Percentiles rank a stretch among this genome's conserved stretches.
Conservation (phyloP, 2,888 invertebrate genomes). For the Epiblema foenella region DNA sequence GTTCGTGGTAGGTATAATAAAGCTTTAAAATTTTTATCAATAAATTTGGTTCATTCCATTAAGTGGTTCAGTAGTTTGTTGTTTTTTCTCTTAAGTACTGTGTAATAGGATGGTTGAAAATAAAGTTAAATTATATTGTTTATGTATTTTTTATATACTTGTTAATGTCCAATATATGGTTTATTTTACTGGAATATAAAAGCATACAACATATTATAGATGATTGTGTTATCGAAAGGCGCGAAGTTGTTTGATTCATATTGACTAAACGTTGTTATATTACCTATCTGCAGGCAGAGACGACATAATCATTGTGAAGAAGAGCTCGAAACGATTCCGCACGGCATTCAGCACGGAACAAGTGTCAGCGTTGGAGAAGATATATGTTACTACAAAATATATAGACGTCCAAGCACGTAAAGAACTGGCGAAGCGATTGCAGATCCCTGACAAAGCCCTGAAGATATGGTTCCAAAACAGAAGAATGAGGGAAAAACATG, state of each 20-base stretch:
- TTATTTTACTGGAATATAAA: too few species aligned
- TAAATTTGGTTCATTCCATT: too few species aligned
- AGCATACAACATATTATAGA: too few species aligned
- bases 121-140: too few species aligned
- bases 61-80: too few species aligned
- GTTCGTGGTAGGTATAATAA: too few species aligned
- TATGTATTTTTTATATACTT: too few species aligned
- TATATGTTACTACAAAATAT: neutral
- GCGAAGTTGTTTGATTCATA: neutral
- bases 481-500: conserved; percentile 20
- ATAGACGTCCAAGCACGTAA: neutral
- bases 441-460: conserved; percentile 19
- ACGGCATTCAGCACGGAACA: conserved; percentile 18
- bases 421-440: conserved; percentile 5
- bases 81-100: too few species aligned
- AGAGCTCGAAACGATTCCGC: conserved; percentile 1
- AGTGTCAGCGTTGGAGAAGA: conserved; percentile 8
- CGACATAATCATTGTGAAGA: neutral
- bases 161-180: too few species aligned
- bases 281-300: neutral
- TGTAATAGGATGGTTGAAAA: too few species aligned
- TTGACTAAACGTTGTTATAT: neutral
- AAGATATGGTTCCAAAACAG: conserved; percentile 30
- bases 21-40: too few species aligned
- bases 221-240: too few species aligned